phyloP scores from a whole-genome alignment of 2,113 vertebrate genomes.

The Ramphastos sulfuratus region DNA sequence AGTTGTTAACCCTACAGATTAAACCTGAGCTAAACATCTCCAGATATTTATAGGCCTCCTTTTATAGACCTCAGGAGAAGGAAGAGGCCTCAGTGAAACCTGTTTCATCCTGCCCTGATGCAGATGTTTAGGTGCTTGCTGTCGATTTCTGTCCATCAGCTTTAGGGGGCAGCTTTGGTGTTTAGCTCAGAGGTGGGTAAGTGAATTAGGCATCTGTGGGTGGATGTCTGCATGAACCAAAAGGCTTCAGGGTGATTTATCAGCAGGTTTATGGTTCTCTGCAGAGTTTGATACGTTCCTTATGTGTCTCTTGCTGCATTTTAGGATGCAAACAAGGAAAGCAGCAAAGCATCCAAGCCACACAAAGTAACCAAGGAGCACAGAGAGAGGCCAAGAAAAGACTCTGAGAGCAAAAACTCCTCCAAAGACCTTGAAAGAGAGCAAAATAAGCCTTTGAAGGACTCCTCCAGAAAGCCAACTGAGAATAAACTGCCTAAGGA shows the following conservation, averaged over 20 bases:
- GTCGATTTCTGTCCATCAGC: neutral
- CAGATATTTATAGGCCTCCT: neutral
- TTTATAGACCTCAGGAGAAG: neutral
- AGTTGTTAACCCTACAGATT: neutral
- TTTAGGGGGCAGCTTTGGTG: neutral
- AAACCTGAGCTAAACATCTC: neutral
- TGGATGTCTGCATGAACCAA: neutral
- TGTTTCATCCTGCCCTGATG: neutral
- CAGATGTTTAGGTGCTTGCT: neutral
- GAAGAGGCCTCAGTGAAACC: neutral
- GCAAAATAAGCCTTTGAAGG: constrained; percentile 75
- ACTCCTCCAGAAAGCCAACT: constrained; percentile 83
- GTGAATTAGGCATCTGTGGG: neutral
- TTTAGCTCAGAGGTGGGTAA: neutral
- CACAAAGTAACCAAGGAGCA: constrained; percentile 97
- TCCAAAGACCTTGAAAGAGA: constrained; percentile 88
- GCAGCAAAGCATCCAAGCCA: constrained; percentile 88
- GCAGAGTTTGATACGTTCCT: neutral
- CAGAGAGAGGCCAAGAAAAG: constrained; percentile 91
- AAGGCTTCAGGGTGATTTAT: neutral
- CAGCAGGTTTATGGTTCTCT: neutral
- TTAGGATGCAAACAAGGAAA: constrained; percentile 80
- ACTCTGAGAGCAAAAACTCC: constrained; percentile 92
- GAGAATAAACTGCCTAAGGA: constrained; percentile 92
- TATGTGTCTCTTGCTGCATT: constrained; percentile 36